These are phyloP conservation scores for Ailurus styani DNA, from an alignment of 2,113 vertebrate genomes.

Conservation along the genomic window DNA sequence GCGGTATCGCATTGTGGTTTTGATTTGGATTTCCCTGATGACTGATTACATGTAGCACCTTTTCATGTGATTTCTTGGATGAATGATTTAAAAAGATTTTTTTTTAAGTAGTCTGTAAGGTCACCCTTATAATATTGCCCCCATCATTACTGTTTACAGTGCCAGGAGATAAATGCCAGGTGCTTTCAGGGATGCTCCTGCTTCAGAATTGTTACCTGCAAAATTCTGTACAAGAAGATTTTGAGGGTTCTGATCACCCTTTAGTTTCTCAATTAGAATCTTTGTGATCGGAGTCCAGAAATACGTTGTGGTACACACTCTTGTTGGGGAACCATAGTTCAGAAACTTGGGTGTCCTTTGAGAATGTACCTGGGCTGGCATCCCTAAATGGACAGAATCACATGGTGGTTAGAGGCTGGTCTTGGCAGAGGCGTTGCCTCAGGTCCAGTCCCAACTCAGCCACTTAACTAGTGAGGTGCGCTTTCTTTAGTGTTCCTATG, in stretches of 20 bases:
- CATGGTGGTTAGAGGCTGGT: neutral
- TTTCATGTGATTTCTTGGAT: neutral
- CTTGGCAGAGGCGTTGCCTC: neutral
- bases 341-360: rapidly evolving
- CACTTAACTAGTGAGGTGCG: neutral
- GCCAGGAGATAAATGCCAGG: neutral
- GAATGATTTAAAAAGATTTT: neutral
- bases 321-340: neutral
- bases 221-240: neutral
- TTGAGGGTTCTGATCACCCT: neutral
- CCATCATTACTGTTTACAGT: neutral
- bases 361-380: neutral
- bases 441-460: neutral
- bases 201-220: neutral
- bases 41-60: neutral
- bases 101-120: neutral
- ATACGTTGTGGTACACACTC: neutral
- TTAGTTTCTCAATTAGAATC: neutral
- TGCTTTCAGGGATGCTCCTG: neutral
- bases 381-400: neutral
- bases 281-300: neutral
- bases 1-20: neutral
- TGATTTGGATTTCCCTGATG: neutral
- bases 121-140: neutral
- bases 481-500: neutral